These are phyloP conservation scores for Troides oblongomaculatus DNA, from an alignment of 2,888 invertebrate genomes.

Conservation along the genomic window DNA sequence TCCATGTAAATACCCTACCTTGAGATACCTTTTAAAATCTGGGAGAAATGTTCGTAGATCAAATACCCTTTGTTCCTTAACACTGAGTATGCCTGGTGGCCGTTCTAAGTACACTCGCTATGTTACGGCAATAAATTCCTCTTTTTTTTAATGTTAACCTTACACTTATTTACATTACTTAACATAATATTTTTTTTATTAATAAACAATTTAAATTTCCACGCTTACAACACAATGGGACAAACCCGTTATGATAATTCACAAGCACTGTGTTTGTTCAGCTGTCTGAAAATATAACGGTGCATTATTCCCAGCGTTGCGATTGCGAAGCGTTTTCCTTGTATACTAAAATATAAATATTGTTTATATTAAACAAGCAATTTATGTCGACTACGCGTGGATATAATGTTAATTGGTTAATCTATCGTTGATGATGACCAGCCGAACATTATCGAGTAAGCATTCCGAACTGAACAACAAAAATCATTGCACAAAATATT, in stretches of 20 bases:
- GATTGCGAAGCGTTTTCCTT: conserved; percentile 6
- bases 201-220: conserved; percentile 9
- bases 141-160: not conserved
- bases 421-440: not conserved
- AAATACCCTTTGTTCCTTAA: no score
- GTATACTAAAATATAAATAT: conserved; percentile 9
- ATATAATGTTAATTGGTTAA: not conserved
- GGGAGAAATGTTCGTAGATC: no score
- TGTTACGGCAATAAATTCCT: not conserved
- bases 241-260: conserved; percentile 12
- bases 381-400: not conserved
- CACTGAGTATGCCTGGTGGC: no score
- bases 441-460: not conserved
- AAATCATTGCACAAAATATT: no score
- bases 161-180: conserved; percentile 1
- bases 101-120: no score
- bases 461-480: no score
- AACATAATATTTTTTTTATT: conserved; percentile 2
- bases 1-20: not conserved
- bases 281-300: conserved; percentile 20
- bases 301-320: conserved; percentile 1
- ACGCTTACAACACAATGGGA: conserved; percentile 4
- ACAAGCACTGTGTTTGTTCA: conserved; percentile 17
- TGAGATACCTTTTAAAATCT: not conserved
- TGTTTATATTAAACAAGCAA: not conserved